A percentile compares a stretch with the other conserved stretches of the same genome.
Conservation (phyloP, 23 tunicate species). For the Diplosoma virens region DNA sequence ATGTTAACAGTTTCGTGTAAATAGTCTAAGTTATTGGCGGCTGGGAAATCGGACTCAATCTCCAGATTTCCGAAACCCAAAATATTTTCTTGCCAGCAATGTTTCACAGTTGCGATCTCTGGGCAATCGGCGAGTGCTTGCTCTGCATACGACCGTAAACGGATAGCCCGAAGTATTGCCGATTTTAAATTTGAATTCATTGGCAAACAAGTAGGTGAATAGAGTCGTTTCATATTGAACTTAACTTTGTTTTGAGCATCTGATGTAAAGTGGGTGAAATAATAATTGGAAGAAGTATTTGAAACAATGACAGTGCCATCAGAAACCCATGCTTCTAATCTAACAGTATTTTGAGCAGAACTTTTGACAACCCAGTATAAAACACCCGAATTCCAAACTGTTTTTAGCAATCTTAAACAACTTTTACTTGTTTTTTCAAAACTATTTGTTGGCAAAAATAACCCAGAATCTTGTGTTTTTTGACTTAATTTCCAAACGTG, state of each 20-base stretch:
- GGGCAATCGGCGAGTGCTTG: background rate
- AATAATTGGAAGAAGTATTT: slow-evolving; percentile 3
- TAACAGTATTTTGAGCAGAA: background rate
- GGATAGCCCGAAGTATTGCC: slow-evolving; percentile 37
- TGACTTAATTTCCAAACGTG: slow-evolving; percentile 48
- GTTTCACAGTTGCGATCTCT: no score
- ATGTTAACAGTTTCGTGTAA: slow-evolving; percentile 21
- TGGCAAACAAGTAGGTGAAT: slow-evolving; percentile 62
- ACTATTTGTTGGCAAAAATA: background rate
- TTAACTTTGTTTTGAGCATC: background rate
- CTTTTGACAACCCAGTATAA: slow-evolving; percentile 33
- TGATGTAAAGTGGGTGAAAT: slow-evolving; percentile 31
- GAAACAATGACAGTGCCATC: slow-evolving; percentile 39
- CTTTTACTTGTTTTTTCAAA: background rate
- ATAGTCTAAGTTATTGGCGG: background rate
- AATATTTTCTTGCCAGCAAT: slow-evolving; percentile 26
- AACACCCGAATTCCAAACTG: slow-evolving; percentile 33
- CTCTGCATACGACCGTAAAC: slow-evolving; percentile 28
- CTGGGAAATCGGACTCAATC: background rate
- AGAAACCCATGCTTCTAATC: slow-evolving; percentile 47
- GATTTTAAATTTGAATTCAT: slow-evolving; percentile 39
- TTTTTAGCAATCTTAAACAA: slow-evolving; percentile 23
- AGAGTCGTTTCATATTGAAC: slow-evolving; percentile 14
- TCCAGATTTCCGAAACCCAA: background rate
- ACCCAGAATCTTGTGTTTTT: background rate